Conservation (phyloP, 2,888 invertebrate genomes). For the Acutogordius australiensis region DNA sequence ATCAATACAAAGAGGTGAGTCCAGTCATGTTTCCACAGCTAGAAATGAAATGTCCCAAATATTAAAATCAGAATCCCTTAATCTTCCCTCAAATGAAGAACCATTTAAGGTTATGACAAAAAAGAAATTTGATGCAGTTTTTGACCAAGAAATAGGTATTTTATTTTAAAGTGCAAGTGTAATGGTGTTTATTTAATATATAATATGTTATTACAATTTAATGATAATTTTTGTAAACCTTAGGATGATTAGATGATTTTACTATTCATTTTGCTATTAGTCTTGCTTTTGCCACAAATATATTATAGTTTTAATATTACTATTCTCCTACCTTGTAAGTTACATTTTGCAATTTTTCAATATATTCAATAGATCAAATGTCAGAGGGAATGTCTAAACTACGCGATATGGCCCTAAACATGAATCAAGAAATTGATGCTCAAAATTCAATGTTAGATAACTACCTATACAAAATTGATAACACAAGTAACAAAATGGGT, state of each 20-base stretch:
- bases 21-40: neutral
- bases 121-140: neutral
- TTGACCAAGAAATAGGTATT: constrained; percentile 1
- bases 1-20: neutral
- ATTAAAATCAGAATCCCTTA: neutral
- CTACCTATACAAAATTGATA: neutral
- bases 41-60: neutral
- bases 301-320: too few species aligned
- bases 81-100: too few species aligned
- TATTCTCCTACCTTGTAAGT: too few species aligned
- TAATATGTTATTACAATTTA: too few species aligned
- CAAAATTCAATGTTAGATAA: constrained; percentile 7
- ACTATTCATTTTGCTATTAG: too few species aligned
- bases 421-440: constrained; percentile 3
- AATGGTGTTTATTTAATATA: too few species aligned
- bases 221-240: too few species aligned
- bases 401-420: neutral
- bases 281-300: too few species aligned
- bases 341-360: neutral
- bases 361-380: neutral
- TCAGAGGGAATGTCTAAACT: neutral
- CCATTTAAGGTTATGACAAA: neutral
- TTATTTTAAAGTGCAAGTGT: too few species aligned
- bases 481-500: neutral
- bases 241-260: too few species aligned